Conservation (phyloP, 2,888 invertebrate species). For the Volucella zonaria region DNA sequence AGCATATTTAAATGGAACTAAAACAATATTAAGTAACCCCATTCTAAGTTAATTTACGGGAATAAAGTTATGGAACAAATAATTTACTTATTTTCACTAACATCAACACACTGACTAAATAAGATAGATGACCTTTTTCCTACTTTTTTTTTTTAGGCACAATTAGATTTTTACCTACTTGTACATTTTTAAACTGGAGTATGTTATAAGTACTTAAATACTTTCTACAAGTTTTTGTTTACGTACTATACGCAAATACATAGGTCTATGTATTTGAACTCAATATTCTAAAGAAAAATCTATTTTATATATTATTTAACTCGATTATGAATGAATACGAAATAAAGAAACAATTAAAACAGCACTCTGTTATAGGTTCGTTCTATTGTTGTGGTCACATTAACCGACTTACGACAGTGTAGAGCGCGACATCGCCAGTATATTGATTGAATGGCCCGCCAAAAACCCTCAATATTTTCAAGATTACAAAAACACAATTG, state of each 20-base stretch:
- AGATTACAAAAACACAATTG: slow-evolving; percentile 72
- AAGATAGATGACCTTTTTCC: slow-evolving; percentile 34
- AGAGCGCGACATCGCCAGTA: slow-evolving; percentile 83
- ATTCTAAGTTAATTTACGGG: slow-evolving; percentile 15
- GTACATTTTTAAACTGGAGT: slow-evolving; percentile 35
- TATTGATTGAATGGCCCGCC: slow-evolving; percentile 82
- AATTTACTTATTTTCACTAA: slow-evolving; percentile 33
- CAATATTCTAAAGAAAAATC: slow-evolving; percentile 53
- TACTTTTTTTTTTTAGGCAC: slow-evolving; percentile 36
- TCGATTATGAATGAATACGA: slow-evolving; percentile 54
- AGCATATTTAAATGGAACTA: slow-evolving; percentile 55
- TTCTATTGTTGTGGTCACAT: slow-evolving; percentile 55
- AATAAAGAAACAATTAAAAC: slow-evolving; percentile 53
- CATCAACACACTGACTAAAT: slow-evolving; percentile 52
- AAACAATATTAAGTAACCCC: slow-evolving; percentile 30
- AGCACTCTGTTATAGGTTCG: slow-evolving; percentile 64
- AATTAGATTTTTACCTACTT: slow-evolving; percentile 61
- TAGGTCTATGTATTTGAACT: slow-evolving; percentile 40
- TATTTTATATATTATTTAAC: slow-evolving; percentile 49
- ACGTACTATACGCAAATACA: no score
- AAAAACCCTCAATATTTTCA: slow-evolving; percentile 81
- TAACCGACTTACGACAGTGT: slow-evolving; percentile 82
- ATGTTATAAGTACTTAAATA: slow-evolving; percentile 33
- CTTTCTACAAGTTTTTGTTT: slow-evolving; percentile 39
- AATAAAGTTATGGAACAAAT: slow-evolving; percentile 12